phyloP scores from a whole-genome alignment of 2,888 invertebrate genomes.

The Nephrocerus scutellatus region DNA sequence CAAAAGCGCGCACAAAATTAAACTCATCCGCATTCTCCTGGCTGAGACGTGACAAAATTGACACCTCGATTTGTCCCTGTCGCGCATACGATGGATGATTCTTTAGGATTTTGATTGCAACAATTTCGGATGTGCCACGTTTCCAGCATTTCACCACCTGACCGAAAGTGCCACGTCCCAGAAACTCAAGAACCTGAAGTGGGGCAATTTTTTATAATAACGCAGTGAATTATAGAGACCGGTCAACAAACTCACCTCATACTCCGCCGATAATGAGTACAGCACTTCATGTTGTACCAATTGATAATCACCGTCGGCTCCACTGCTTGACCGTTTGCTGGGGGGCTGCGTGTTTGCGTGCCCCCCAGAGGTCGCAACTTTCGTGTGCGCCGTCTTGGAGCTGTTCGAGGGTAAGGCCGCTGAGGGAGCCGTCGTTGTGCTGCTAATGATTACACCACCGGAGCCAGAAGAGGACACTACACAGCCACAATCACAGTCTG shows the following conservation, averaged over 20 bases:
- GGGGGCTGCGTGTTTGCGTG: constrained; percentile 53
- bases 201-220: not conserved
- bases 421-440: constrained; percentile 31
- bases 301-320: constrained; percentile 96
- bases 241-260: constrained; percentile 53
- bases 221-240: not conserved
- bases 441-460: constrained; percentile 22
- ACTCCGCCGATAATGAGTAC: constrained; percentile 93
- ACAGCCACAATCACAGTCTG: too few relatives aligned
- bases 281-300: constrained; percentile 97
- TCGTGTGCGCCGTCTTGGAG: constrained; percentile 49
- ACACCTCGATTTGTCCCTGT: constrained; percentile 99
- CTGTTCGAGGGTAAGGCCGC: constrained; percentile 32
- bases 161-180: constrained; percentile 98
- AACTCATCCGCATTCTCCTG: constrained; percentile 99
- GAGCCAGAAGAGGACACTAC: too few relatives aligned
- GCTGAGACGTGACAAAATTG: constrained; percentile 84
- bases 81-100: constrained; percentile 99
- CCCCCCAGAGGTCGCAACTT: constrained; percentile 49
- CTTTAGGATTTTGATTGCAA: constrained; percentile 99
- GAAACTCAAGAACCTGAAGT: constrained; percentile 94
- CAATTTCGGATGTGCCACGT: constrained; percentile 99
- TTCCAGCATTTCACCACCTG: constrained; percentile 99
- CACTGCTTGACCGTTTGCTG: constrained; percentile 68
- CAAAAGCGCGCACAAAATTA: constrained; percentile 99